A percentile compares a stretch with the other conserved stretches of the same genome.
Conservation (phyloP, 1,140 invertebrate genomes). For the Neotoxoptera formosana region DNA sequence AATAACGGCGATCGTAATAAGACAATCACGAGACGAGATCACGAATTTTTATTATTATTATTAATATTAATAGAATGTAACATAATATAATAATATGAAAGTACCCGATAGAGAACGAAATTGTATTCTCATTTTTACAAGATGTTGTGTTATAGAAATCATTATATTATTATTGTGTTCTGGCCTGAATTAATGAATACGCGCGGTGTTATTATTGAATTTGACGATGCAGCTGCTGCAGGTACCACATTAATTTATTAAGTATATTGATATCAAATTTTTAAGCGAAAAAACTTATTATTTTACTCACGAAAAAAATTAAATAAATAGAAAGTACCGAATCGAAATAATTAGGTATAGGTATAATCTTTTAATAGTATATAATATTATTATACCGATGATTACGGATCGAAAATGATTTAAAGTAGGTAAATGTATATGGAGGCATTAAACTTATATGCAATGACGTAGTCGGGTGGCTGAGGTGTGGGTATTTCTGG, state of each 20-base stretch:
- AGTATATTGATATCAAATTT: not conserved
- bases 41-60: slow-evolving; percentile 14
- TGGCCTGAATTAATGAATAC: not conserved
- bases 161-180: not conserved
- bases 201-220: not conserved
- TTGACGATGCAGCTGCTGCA: not conserved
- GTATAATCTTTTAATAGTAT: not conserved
- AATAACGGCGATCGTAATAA: slow-evolving; percentile 8
- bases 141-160: not conserved
- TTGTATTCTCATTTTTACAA: slow-evolving; percentile 7
- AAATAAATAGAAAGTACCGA: not conserved
- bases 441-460: no score
- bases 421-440: no score
- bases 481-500: no score
- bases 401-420: not conserved
- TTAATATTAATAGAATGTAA: slow-evolving; percentile 7
- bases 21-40: slow-evolving; percentile 21
- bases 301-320: not conserved
- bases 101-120: not conserved
- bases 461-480: no score
- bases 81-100: not conserved
- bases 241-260: not conserved
- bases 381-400: not conserved
- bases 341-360: not conserved
- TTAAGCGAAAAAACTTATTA: not conserved